These are phyloP conservation scores for Barnardius zonarius DNA, from an alignment of 2,113 vertebrate species.

Conservation along the genomic window DNA sequence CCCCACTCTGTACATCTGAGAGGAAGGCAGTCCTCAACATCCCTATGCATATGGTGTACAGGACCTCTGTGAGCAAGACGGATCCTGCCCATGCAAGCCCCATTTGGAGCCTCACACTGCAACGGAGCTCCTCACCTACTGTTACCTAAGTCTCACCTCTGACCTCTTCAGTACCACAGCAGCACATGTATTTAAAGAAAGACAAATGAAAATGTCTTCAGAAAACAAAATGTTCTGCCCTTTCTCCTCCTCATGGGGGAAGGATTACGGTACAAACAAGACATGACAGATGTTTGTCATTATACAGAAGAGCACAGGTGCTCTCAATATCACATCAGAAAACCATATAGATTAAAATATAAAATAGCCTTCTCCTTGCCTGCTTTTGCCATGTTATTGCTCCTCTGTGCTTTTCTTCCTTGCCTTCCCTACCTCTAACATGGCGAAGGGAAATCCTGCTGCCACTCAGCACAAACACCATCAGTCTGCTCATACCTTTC, in stretches of 20 bases:
- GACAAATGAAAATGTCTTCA: background rate
- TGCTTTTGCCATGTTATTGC: background rate
- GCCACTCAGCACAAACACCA: background rate
- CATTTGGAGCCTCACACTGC: fast-evolving
- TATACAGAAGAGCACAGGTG: background rate
- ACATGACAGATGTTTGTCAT: background rate
- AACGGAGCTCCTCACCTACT: background rate
- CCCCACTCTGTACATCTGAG: background rate
- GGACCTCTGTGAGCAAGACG: background rate
- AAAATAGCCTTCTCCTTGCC: background rate
- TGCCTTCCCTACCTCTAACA: background rate
- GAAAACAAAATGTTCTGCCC: background rate
- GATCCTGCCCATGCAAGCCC: background rate
- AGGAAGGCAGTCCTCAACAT: background rate
- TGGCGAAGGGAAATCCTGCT: background rate
- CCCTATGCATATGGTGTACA: background rate
- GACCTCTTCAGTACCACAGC: background rate
- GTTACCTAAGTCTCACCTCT: background rate
- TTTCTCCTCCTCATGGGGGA: background rate
- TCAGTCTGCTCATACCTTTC: background rate
- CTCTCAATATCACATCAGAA: background rate
- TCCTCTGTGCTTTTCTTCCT: background rate
- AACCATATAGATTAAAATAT: background rate
- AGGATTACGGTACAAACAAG: background rate
- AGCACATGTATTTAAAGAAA: background rate